These are phyloP conservation scores for Pentalonia nigronervosa DNA, from an alignment of 1,140 invertebrate genomes.

Conservation along the genomic window DNA sequence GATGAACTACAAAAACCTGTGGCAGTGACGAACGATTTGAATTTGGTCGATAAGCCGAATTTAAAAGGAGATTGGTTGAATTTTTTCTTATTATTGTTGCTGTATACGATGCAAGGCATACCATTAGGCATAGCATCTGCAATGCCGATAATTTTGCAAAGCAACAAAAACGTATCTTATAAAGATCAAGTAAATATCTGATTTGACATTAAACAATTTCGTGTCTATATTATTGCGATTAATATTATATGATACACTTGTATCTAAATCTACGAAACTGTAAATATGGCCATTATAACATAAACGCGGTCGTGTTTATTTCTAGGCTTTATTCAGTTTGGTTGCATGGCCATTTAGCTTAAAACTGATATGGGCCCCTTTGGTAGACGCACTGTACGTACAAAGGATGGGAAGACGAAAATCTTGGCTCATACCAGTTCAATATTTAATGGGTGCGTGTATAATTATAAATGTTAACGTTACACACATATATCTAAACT, in stretches of 20 bases:
- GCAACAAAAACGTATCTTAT: conserved; percentile 89
- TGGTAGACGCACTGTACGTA: conserved; percentile 92
- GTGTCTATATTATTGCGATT: background rate
- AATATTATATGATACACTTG: background rate
- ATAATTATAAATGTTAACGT: too few species aligned
- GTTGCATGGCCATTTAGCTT: conserved; percentile 97
- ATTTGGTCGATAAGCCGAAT: background rate
- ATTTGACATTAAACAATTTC: background rate
- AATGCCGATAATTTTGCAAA: conserved; percentile 94
- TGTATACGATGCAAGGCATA: conserved; percentile 96
- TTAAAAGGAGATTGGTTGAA: conserved; percentile 71
- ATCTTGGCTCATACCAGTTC: conserved; percentile 75
- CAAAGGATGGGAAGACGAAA: conserved; percentile 75
- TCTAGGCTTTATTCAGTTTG: conserved; percentile 96
- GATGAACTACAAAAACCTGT: background rate
- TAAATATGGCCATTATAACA: too few species aligned
- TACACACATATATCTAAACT: too few species aligned
- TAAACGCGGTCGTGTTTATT: conserved; percentile 59
- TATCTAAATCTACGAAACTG: background rate
- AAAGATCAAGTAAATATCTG: conserved; percentile 73
- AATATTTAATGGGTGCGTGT: conserved; percentile 78
- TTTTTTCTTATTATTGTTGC: conserved; percentile 85
- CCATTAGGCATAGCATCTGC: conserved; percentile 92
- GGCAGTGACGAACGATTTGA: background rate
- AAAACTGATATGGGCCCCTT: conserved; percentile 96